Evolutionary conservation across 2,888 invertebrate species (phyloP), one percentile per base, ranked within the genome.

Genomic region (Hyppa rectilinea): DNA sequence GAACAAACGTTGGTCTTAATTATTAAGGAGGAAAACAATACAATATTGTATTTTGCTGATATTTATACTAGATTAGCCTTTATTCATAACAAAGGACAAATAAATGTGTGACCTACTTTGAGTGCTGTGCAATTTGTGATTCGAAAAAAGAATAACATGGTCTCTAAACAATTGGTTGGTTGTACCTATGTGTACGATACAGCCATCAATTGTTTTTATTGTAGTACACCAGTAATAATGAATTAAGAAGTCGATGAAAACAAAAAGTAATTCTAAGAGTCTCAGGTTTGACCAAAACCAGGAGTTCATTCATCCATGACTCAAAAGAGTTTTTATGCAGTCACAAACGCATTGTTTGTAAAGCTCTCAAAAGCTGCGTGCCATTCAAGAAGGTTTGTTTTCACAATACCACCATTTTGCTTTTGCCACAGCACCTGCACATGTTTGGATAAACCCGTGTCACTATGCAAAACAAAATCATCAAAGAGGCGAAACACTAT

Each of bases 401-500:
- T 60, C 3, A 73, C 14, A 56, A 69, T 43, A 62, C 68, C 3
- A 60, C 17, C 43, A 55, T 34, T n/a, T 43, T 29, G 38, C 36
- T 52, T 49, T 40, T 55, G 31, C 23, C 23, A 26, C 52, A 64
- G 52, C 60, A 61, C 52, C 47, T 61, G 63, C 81, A 69, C 64
- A 52, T 62, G 47, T 65, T 68, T 66, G 45, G 45, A 67, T 60
- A 76, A 59, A 12, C 31, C 52, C 63, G 20, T 50, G 71, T 78
- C 58, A 55, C 79, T 70, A 75, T 63, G 73, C 70, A 80, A 79
- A 70, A 56, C 63, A 69, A 52, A 75, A 67, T 72, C 67, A 63
- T 83, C 79, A 74, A 81, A 82, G 76, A 75, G 68, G 72, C 81
- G 67, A 85, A 79, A 76, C 76, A 75, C 78, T 84, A 85, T 87